Base-by-base conservation (phyloP, 2,888 invertebrate genomes). In the Phymatocera aterrima region DNA sequence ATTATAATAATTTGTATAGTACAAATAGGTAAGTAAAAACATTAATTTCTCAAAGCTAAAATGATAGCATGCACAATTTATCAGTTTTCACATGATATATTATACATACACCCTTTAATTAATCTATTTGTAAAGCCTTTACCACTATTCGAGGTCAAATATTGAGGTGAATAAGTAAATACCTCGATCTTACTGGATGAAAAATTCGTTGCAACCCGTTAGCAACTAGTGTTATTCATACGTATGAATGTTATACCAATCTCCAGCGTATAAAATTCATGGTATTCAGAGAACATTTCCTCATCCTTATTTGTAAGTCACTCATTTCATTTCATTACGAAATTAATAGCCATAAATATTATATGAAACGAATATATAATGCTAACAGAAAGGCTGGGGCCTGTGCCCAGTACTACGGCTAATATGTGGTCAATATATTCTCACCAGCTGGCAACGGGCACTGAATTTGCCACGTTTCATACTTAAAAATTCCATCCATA, bases 1-100 rank as follows among this genome's bases (percentile, higher is more conserved):
- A 64, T 15, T 18, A 61, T 6, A 31, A 51, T n/a, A 51, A 18
- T 18, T 18, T 51, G 31, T 51, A 34, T 18, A 21, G 31, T 48
- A 48, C 24, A 70, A 70, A 70, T 70, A 70, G 70, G 70, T 70
- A 70, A 70, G 70, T 70, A 51, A 70, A 70, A 8, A 48, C 40
- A 48, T 70, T 46, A 34, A 48, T 70, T 70, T 70, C n/a, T 43
- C 46, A 70, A 70, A 70, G 70, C 48, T 70, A 70, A 70, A 34
- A 70, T 46, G 48, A 70, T 34, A 70, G 70, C 70, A 70, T 70
- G 70, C 70, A 70, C 70, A 31, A 70, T 70, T 46, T 70, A 70
- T 48, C 48, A 48, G 48, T 70, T 70, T 54, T 51, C 18, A 24
- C 68, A 15, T n/a, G n/a, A n/a, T n/a, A n/a, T n/a, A n/a, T n/a